A percentile compares a stretch with the other conserved stretches of the same genome.
phyloP scores from a whole-genome alignment of 2,113 vertebrate genomes.

The Boleophthalmus pectinirostris region DNA sequence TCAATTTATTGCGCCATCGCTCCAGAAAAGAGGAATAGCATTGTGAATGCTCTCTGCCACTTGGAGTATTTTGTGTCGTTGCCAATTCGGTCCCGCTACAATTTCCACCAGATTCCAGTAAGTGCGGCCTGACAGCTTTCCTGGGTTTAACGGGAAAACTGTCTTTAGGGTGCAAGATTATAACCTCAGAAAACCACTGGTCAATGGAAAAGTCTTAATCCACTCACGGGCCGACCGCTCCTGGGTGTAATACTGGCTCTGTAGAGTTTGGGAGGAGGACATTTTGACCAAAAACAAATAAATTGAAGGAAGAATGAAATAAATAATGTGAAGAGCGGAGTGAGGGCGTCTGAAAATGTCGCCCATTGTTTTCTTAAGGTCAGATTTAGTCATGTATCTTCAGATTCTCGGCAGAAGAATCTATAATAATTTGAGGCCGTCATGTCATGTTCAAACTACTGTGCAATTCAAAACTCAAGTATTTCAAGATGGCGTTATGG shows the following conservation, averaged over 20 bases:
- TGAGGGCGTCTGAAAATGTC: constrained; percentile 50
- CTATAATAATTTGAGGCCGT: neutral
- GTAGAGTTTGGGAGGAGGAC: constrained; percentile 62
- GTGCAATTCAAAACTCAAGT: neutral
- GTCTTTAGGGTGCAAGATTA: constrained; percentile 76
- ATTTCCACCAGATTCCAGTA: constrained; percentile 73
- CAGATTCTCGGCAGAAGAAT: constrained; percentile 13
- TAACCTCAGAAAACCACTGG: constrained; percentile 73
- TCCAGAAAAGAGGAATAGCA: constrained; percentile 43
- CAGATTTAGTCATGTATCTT: constrained; percentile 32
- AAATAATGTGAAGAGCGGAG: constrained; percentile 51
- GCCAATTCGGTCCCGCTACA: constrained; percentile 58
- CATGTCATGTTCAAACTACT: neutral
- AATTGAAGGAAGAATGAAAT: constrained; percentile 66
- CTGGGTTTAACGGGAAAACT: constrained; percentile 76
- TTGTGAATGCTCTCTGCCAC: constrained; percentile 58
- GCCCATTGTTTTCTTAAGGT: constrained; percentile 42
- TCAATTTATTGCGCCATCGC: constrained; percentile 59
- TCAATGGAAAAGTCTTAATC: constrained; percentile 75
- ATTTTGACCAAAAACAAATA: constrained; percentile 78
- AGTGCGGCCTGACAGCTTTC: constrained; percentile 70
- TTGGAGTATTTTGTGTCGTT: constrained; percentile 44
- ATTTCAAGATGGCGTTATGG: neutral
- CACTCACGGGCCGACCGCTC: constrained; percentile 65
- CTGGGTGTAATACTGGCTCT: constrained; percentile 63